phyloP scores from a whole-genome alignment of 2,113 vertebrate genomes.

The Fregetta grallaria region DNA sequence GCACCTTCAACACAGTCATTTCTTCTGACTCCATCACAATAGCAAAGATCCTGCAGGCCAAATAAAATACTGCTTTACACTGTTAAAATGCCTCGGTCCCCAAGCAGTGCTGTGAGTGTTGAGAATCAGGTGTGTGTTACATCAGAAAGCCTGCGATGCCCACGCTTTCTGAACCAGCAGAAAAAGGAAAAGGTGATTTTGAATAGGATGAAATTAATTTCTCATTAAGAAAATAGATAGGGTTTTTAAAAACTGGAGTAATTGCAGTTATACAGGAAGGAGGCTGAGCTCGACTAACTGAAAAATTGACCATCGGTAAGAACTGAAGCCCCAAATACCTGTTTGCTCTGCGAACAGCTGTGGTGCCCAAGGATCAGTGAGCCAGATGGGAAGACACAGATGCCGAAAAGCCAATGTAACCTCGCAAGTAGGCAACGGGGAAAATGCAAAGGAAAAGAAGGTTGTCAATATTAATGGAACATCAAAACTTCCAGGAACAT shows the following conservation, averaged over 20 bases:
- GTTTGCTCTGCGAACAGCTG: background rate
- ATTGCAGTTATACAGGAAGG: background rate
- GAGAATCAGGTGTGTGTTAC: too few relatives aligned
- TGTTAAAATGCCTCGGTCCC: too few relatives aligned
- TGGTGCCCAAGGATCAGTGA: background rate
- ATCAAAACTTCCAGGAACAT: background rate
- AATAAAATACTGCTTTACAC: background rate
- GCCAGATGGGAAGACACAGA: background rate
- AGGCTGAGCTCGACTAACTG: background rate
- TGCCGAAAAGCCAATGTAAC: background rate
- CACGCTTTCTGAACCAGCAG: background rate
- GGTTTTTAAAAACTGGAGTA: background rate
- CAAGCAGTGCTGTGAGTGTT: background rate
- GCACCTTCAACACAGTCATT: background rate
- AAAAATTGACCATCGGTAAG: background rate
- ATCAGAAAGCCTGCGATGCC: background rate
- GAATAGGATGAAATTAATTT: background rate
- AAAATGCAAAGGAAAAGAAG: background rate
- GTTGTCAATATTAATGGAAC: background rate
- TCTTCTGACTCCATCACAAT: background rate
- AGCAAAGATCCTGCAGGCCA: background rate
- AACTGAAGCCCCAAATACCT: background rate
- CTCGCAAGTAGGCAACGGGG: background rate
- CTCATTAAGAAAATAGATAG: background rate
- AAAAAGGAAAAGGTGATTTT: background rate